These are phyloP conservation scores for Enteromius unitaeniatus DNA, from an alignment of 2,797 vertebrate species.

Conservation along the genomic window DNA sequence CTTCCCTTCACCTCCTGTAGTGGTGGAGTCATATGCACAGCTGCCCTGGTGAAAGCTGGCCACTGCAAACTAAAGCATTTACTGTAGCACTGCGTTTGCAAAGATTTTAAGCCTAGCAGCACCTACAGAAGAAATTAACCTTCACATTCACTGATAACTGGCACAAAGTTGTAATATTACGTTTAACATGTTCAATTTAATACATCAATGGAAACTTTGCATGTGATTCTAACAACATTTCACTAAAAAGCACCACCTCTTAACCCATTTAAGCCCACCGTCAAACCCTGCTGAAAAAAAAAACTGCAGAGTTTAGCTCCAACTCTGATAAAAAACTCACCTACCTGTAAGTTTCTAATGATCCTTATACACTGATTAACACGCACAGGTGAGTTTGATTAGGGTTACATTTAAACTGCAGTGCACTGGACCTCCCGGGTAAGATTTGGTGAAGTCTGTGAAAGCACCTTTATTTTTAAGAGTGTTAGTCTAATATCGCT, in stretches of 20 bases:
- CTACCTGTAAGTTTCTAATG: too few species aligned
- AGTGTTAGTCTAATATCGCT: neutral
- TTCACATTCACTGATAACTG: neutral
- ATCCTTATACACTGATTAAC: too few species aligned
- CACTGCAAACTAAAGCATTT: neutral
- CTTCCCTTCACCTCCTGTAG: neutral
- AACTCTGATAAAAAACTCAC: too few species aligned
- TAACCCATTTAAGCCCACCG: too few species aligned
- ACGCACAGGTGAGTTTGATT: too few species aligned
- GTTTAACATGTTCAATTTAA: neutral
- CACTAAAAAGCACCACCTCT: neutral
- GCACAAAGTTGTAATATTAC: neutral
- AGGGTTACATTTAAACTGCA: too few species aligned
- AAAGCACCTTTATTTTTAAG: too few species aligned
- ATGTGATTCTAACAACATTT: neutral
- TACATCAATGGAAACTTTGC: neutral
- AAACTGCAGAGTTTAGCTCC: too few species aligned
- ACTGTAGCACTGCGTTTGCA: neutral
- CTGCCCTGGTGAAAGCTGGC: neutral
- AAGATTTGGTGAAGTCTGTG: too few species aligned
- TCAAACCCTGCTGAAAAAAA: too few species aligned
- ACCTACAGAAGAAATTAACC: neutral
- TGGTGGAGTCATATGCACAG: neutral
- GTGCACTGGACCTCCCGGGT: too few species aligned
- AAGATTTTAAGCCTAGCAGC: neutral